Percentiles rank a stretch among this genome's conserved stretches.
Conservation (phyloP, 2,888 invertebrate genomes). For the Tenodera sinensis region DNA sequence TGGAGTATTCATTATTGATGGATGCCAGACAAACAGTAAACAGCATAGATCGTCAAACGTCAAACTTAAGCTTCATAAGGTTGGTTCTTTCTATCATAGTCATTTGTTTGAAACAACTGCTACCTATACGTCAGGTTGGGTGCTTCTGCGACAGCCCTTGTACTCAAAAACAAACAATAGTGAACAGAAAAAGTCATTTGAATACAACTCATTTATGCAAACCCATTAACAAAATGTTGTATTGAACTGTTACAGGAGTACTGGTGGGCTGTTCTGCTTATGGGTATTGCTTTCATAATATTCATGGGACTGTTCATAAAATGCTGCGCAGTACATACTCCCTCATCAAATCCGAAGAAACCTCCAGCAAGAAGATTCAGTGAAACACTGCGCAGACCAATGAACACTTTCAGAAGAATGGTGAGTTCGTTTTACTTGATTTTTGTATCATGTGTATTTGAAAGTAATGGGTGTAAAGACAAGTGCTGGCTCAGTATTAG, state of each 20-base stretch:
- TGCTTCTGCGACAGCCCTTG: no score
- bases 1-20: no score
- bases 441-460: not conserved
- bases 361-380: slow-evolving; percentile 90
- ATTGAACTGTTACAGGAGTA: slow-evolving; percentile 56
- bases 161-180: not conserved
- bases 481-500: no score
- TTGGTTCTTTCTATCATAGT: no score
- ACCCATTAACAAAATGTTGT: not conserved
- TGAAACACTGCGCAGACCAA: slow-evolving; percentile 85
- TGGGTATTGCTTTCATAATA: slow-evolving; percentile 86
- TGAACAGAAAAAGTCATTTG: not conserved
- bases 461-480: no score
- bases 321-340: slow-evolving; percentile 99
- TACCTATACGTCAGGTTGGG: no score
- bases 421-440: slow-evolving; percentile 45
- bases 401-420: slow-evolving; percentile 88
- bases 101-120: no score
- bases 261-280: slow-evolving; percentile 93
- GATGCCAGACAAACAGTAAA: no score
- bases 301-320: slow-evolving; percentile 98
- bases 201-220: not conserved
- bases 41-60: no score
- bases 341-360: slow-evolving; percentile 96
- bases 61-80: no score